Percentiles rank a stretch among this genome's conserved stretches.
Conservation (phyloP, 2,797 vertebrate species). For the Cossypha caffra region DNA sequence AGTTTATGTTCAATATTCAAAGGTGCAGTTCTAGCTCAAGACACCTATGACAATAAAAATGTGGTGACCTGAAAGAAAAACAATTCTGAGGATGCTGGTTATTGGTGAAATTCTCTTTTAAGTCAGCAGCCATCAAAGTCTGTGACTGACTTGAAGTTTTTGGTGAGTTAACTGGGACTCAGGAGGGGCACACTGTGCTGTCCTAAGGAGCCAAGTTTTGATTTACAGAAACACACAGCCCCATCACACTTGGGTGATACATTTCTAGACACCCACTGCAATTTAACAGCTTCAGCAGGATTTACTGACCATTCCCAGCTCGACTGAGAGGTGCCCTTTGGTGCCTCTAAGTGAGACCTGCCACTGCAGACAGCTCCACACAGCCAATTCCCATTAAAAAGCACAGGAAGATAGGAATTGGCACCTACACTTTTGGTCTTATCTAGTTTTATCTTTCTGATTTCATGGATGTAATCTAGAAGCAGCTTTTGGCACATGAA, state of each 20-base stretch:
- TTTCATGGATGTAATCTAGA: conserved; percentile 39
- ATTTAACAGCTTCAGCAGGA: background rate
- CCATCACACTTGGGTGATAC: background rate
- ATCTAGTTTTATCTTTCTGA: conserved; percentile 16
- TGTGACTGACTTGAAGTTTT: background rate
- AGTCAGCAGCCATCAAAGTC: background rate
- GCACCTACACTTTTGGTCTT: background rate
- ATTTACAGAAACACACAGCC: background rate
- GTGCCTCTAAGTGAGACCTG: background rate
- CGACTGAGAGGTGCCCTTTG: accelerated
- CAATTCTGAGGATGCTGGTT: background rate
- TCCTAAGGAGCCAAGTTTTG: background rate
- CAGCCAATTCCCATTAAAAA: background rate
- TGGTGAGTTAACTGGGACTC: background rate
- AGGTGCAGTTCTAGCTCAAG: background rate
- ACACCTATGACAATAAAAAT: background rate
- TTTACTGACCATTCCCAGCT: background rate
- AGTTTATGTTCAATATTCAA: background rate
- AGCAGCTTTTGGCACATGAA: conserved; percentile 13
- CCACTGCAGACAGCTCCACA: background rate
- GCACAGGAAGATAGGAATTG: background rate
- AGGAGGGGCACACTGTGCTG: background rate
- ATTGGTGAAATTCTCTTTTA: background rate
- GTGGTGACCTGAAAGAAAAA: background rate
- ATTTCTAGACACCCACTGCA: background rate